Percentiles rank a stretch among this genome's conserved stretches.
Conservation (phyloP, 2,888 invertebrate species). For the Erpobdella octoculata region DNA sequence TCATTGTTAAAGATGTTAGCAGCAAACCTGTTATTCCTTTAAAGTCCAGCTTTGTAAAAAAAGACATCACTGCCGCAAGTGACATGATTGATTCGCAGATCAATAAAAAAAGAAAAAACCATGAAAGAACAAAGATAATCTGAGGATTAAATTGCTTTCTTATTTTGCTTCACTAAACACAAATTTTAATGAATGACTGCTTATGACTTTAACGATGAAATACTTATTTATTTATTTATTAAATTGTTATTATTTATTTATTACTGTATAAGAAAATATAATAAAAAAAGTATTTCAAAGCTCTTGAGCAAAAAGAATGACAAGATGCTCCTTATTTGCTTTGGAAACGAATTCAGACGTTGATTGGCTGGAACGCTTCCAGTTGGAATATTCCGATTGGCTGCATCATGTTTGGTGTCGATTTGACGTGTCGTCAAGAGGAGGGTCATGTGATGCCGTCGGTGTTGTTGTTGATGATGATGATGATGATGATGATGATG, state of each 20-base stretch:
- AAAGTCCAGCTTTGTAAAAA: not conserved
- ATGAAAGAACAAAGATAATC: constrained; percentile 10
- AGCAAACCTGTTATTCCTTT: too few species aligned
- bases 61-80: not conserved
- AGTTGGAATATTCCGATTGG: too few species aligned
- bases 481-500: constrained; percentile 33
- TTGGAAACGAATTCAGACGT: too few species aligned
- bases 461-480: constrained; percentile 33
- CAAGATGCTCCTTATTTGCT: too few species aligned
- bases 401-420: too few species aligned
- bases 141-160: too few species aligned
- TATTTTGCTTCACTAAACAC: too few species aligned
- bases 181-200: not conserved
- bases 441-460: too few species aligned
- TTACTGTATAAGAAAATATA: not conserved
- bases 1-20: too few species aligned
- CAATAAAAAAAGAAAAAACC: not conserved
- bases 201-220: not conserved
- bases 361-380: too few species aligned
- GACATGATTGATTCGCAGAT: not conserved
- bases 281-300: not conserved
- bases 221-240: not conserved
- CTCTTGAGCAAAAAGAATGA: too few species aligned
- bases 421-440: too few species aligned
- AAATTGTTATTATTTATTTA: not conserved